phyloP scores from a whole-genome alignment of 2,113 vertebrate species.

The Mustela lutreola region DNA sequence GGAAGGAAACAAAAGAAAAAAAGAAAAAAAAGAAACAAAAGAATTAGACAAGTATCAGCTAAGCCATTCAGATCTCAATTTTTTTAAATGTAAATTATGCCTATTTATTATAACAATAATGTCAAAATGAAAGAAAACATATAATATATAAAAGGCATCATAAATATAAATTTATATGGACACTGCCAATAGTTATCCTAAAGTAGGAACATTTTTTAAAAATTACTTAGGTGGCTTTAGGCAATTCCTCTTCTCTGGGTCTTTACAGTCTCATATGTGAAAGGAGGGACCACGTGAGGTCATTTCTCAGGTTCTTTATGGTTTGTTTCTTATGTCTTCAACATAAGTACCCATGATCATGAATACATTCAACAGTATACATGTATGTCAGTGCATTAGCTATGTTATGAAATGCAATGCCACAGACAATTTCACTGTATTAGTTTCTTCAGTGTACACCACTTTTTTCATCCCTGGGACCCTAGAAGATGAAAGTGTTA shows the following conservation, averaged over 20 bases:
- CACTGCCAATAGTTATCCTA: neutral
- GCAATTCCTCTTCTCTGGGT: constrained; percentile 29
- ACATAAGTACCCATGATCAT: neutral
- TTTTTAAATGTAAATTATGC: neutral
- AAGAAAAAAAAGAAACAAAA: neutral
- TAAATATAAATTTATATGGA: neutral
- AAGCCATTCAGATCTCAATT: neutral
- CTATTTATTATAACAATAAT: neutral
- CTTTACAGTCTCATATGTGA: neutral
- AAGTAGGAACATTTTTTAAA: neutral
- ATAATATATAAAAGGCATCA: neutral
- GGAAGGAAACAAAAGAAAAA: neutral
- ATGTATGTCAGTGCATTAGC: neutral
- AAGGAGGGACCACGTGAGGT: neutral
- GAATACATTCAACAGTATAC: neutral
- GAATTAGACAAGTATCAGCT: neutral
- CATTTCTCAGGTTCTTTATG: neutral
- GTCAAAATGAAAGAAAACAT: neutral
- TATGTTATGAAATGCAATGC: neutral
- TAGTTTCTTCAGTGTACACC: neutral
- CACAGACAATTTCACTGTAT: neutral
- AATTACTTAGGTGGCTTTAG: constrained; percentile 42
- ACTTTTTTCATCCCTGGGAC: constrained; percentile 26
- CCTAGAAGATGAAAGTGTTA: constrained; percentile 48
- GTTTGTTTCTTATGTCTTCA: neutral